Evolutionary conservation across 2,113 vertebrate species (phyloP), one percentile per base, ranked within the genome.

Genomic region (Chitala chitala): DNA sequence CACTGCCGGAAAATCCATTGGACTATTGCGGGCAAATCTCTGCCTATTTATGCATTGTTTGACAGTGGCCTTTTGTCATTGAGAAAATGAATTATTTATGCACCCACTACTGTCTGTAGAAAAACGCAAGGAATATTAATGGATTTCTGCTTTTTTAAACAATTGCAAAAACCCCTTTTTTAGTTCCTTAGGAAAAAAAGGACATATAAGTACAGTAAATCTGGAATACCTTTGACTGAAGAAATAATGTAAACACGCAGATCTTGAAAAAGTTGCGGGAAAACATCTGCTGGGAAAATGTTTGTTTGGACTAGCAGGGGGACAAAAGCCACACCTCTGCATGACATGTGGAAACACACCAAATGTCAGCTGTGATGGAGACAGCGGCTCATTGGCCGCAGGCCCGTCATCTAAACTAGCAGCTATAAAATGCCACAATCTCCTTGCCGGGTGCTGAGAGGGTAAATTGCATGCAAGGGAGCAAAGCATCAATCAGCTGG

Each of bases 1-100:
- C 64, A 24, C 22, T 42, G 40, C 40, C 6, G 22, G n/a, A 44
- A n/a, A 66, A 44, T 48, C 26, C 40, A 66, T 26, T 1, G 22
- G 26, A 1, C 26, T 69, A 17, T 20, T 26, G n/a, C 29, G 36
- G 15, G 15, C 36, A 31, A 69, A 29, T 22, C 20, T 31, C 29
- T 51, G 48, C 29, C 29, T 69, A 51, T 69, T 69, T 69, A 69
- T 51, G 50, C 68, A 51, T 12, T 33, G 46, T 46, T 53, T 53
- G 68, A 69, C 68, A 51, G 68, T 1, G 13, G 70, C 46, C 40
- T 17, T 72, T 12, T 58, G 24, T 40, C 40, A 59, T 59, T 15
- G 9, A 26, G 26, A 33, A 22, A 38, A 71, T 71, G 24, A 46
- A 59, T 72, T 17, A 44, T 72, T 58, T 29, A 72, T 72, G 38